These are phyloP conservation scores for Horisme vitalbata DNA, from an alignment of 2,888 invertebrate species.

Conservation along the genomic window DNA sequence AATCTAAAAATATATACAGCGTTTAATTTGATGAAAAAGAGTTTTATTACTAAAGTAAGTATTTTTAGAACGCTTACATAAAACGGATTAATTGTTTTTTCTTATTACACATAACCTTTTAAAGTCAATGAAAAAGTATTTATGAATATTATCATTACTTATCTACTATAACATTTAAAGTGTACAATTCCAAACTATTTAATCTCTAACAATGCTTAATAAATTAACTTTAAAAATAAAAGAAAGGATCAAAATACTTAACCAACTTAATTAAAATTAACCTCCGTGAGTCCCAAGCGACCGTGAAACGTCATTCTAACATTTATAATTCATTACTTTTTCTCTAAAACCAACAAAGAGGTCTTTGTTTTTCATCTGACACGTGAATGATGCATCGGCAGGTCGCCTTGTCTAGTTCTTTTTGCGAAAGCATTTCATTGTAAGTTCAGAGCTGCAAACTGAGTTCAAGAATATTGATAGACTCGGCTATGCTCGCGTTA, in stretches of 20 bases:
- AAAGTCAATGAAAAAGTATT: no score
- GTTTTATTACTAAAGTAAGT: no score
- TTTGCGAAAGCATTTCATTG: neutral
- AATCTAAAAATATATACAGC: no score
- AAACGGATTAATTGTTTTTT: no score
- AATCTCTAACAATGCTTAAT: slow-evolving; percentile 1
- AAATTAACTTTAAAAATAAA: slow-evolving; percentile 1
- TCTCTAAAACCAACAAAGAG: slow-evolving; percentile 2
- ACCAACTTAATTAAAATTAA: slow-evolving; percentile 35
- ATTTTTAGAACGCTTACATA: no score
- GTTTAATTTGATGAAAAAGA: no score
- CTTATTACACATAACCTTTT: no score
- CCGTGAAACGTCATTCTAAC: slow-evolving; percentile 62
- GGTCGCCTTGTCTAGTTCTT: slow-evolving; percentile 1
- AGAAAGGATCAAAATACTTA: slow-evolving; percentile 7
- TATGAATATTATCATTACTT: no score
- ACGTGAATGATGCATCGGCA: slow-evolving; percentile 39
- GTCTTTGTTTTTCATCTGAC: slow-evolving; percentile 20
- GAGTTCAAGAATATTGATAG: no score
- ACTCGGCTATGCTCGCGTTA: no score
- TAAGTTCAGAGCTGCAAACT: no score
- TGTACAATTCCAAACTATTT: no score
- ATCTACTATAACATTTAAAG: neutral
- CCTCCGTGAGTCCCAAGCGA: slow-evolving; percentile 47
- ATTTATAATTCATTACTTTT: slow-evolving; percentile 6